phyloP scores from a whole-genome alignment of 2,113 vertebrate genomes.

The Sorex araneus region DNA sequence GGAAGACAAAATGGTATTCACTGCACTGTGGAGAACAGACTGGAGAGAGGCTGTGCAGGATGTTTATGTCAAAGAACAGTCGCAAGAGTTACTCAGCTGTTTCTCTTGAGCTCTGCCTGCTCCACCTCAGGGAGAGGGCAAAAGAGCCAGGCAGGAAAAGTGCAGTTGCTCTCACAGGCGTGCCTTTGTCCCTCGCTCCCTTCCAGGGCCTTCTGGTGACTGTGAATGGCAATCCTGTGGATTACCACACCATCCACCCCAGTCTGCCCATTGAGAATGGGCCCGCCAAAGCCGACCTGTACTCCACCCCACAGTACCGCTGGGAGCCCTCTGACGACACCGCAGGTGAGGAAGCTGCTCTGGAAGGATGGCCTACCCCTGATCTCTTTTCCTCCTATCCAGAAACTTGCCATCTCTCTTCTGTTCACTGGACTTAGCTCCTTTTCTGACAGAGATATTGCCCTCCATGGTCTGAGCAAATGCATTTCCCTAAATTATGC shows the following conservation, averaged over 20 bases:
- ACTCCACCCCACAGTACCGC: constrained; percentile 96
- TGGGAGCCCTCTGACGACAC: constrained; percentile 88
- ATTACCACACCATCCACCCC: constrained; percentile 91
- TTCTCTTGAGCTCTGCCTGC: fast-evolving
- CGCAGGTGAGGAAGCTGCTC: constrained; percentile 87
- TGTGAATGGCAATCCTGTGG: constrained; percentile 95
- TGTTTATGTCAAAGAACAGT: neutral
- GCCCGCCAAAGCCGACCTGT: constrained; percentile 93
- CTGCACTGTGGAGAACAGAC: neutral
- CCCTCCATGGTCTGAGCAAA: neutral
- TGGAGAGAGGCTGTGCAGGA: fast-evolving
- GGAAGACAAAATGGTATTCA: too few relatives aligned
- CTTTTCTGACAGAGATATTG: neutral
- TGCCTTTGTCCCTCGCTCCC: neutral
- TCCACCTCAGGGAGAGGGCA: neutral
- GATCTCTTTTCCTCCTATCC: fast-evolving
- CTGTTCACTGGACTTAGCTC: neutral
- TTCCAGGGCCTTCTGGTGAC: constrained; percentile 92
- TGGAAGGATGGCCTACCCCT: fast-evolving
- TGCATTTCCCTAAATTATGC: neutral
- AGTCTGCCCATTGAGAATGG: constrained; percentile 93
- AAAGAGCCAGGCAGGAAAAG: fast-evolving
- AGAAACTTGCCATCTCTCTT: fast-evolving
- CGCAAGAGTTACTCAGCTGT: neutral
- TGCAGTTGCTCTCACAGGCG: neutral